Percentiles rank a stretch among this genome's conserved stretches.
Conservation (phyloP, 37 sponge, comb jelly and placozoan genomes). For the Aplysina aerophoba region DNA sequence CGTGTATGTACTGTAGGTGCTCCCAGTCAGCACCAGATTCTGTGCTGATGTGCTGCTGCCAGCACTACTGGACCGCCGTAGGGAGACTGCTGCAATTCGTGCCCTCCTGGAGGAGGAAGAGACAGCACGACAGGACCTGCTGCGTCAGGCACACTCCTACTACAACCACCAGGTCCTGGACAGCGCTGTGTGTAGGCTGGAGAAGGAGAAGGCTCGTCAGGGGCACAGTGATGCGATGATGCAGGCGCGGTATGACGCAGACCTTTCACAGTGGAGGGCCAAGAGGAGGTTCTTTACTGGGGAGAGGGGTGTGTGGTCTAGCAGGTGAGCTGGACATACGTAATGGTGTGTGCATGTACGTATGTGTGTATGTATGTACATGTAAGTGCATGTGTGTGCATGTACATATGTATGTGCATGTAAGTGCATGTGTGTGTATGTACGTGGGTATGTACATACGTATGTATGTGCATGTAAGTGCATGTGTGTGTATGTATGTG, state of each 20-base stretch:
- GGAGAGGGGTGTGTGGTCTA: slow-evolving; percentile 85
- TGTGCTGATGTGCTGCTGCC: slow-evolving; percentile 12
- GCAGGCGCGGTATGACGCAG: slow-evolving; percentile 37
- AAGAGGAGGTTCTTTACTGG: slow-evolving; percentile 66
- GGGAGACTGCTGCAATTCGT: neutral
- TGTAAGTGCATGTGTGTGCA: no score
- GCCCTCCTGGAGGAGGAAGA: neutral
- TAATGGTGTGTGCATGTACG: no score
- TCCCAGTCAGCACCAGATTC: neutral
- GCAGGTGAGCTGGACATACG: slow-evolving; percentile 55
- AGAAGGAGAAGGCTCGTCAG: slow-evolving; percentile 37
- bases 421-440: neutral
- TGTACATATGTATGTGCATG: neutral
- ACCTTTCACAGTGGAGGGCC: slow-evolving; percentile 55
- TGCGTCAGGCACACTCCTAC: neutral
- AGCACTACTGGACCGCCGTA: neutral
- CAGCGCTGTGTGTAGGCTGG: neutral
- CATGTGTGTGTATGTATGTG: neutral
- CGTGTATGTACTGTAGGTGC: neutral
- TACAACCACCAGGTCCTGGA: slow-evolving; percentile 24
- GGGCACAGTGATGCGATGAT: neutral
- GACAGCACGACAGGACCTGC: neutral
- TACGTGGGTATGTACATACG: neutral
- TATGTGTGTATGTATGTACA: no score
- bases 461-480: neutral